A percentile compares a stretch with the other conserved stretches of the same genome.
phyloP scores from a whole-genome alignment of 2,113 vertebrate species.

The Coregonus clupeaformis region DNA sequence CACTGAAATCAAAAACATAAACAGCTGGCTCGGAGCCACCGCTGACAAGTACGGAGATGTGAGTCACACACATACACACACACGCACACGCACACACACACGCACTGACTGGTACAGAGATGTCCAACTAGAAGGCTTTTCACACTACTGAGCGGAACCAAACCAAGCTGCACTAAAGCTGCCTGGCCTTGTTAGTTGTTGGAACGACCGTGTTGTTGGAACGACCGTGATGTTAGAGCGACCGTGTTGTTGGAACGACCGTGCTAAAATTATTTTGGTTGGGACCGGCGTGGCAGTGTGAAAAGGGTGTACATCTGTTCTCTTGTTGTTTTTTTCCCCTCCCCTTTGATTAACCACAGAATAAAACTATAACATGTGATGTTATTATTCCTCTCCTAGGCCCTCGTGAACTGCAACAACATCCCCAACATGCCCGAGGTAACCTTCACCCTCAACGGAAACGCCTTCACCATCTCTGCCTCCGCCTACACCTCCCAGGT shows the following conservation, averaged over 20 bases:
- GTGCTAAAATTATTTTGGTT: too few relatives aligned
- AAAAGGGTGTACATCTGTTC: neutral
- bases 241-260: too few relatives aligned
- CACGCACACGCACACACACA: too few relatives aligned
- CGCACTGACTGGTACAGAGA: too few relatives aligned
- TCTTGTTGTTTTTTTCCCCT: neutral
- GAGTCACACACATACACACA: conserved; percentile 10
- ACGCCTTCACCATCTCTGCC: conserved; percentile 50
- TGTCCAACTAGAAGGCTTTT: too few relatives aligned
- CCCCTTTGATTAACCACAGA: neutral
- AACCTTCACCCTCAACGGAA: conserved; percentile 63
- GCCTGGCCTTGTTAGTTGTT: too few relatives aligned
- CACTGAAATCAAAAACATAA: conserved; percentile 62
- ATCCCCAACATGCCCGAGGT: conserved; percentile 60
- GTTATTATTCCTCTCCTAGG: conserved; percentile 38
- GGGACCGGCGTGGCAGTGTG: too few relatives aligned
- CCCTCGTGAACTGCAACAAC: conserved; percentile 59
- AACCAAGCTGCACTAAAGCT: too few relatives aligned
- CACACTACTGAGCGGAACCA: too few relatives aligned
- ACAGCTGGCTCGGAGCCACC: conserved; percentile 56
- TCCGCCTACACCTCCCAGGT: conserved; percentile 62
- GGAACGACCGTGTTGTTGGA: too few relatives aligned
- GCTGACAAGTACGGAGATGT: conserved; percentile 58
- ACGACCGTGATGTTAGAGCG: too few relatives aligned
- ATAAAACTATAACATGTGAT: neutral